Evolutionary conservation across 2,797 vertebrate genomes (phyloP).

Genomic region (Gambelia wislizenii): DNA sequence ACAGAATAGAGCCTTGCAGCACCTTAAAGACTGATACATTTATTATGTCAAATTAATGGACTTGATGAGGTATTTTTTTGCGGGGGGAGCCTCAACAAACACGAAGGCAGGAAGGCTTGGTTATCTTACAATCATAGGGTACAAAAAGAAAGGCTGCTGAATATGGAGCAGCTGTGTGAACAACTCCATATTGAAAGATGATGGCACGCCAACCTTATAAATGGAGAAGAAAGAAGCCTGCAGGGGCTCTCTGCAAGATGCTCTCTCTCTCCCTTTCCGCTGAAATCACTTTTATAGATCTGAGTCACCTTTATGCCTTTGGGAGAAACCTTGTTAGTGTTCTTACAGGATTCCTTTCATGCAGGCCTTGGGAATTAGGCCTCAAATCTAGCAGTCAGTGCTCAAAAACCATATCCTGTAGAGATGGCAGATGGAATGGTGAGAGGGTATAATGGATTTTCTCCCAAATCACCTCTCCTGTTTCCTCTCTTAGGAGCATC

Average conservation of each 20-base stretch:
- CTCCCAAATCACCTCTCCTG: not conserved
- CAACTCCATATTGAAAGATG: slow-evolving; percentile 3
- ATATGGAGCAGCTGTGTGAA: slow-evolving; percentile 9
- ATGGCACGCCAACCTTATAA: slow-evolving; percentile 28
- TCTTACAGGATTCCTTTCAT: slow-evolving; percentile 32
- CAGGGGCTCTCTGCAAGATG: slow-evolving; percentile 12
- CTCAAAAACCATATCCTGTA: slow-evolving; percentile 16
- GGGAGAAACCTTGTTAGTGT: slow-evolving; percentile 25
- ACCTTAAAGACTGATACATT: not conserved
- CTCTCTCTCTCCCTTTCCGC: not conserved
- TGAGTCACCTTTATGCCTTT: slow-evolving; percentile 35
- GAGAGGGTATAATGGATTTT: not conserved
- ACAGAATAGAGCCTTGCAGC: not conserved
- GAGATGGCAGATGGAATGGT: slow-evolving; percentile 17
- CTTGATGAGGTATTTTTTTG: not conserved
- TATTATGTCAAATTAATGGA: not conserved
- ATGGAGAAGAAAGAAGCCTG: slow-evolving; percentile 18
- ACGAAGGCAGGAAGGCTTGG: not conserved
- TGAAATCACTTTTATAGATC: slow-evolving; percentile 37
- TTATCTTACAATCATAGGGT: not conserved
- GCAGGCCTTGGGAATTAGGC: slow-evolving; percentile 21
- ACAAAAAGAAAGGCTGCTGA: not conserved
- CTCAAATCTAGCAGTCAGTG: slow-evolving; percentile 27
- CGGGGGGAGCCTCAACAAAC: not conserved
- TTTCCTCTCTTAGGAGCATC: slow-evolving; percentile 5